These are phyloP conservation scores for Acyrthosiphon pisum DNA, from an alignment of 1,140 invertebrate species.

Conservation along the genomic window DNA sequence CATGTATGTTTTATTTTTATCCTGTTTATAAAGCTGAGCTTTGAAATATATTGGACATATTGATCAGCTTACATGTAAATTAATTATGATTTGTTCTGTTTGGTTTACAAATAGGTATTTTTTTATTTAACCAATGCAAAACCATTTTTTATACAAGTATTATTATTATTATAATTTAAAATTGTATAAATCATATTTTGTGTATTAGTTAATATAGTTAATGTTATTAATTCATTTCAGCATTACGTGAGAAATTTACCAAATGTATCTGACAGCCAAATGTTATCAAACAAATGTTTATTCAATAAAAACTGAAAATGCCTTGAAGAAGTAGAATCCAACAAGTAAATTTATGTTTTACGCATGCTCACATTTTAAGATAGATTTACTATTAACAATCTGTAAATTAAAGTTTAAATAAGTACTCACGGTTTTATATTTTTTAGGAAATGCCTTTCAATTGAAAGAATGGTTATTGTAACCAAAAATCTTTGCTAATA, in stretches of 20 bases:
- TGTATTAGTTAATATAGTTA: not conserved
- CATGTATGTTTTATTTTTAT: constrained; percentile 35
- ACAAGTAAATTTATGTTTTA: not conserved
- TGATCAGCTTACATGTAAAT: constrained; percentile 27
- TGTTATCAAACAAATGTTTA: not conserved
- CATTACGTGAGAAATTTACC: not conserved
- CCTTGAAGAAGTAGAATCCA: not conserved
- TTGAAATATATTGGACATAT: constrained; percentile 1
- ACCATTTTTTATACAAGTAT: not conserved
- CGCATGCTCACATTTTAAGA: not conserved
- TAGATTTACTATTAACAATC: not conserved
- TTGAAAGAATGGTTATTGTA: not conserved
- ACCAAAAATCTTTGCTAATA: not conserved
- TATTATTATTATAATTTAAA: not conserved
- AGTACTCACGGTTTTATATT: not conserved
- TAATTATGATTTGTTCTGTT: not conserved
- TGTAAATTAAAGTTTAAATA: not conserved
- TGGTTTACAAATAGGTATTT: constrained; percentile 20
- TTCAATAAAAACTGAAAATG: not conserved
- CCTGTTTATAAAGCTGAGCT: not conserved
- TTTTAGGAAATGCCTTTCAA: constrained; percentile 4
- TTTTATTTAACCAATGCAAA: not conserved
- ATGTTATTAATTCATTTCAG: constrained; percentile 21
- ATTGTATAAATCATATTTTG: not conserved
- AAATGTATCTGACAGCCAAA: not conserved